Evolutionary conservation across 2,797 vertebrate genomes (phyloP), one percentile per base, ranked within the genome.

Genomic region (Hippoglossus hippoglossus): DNA sequence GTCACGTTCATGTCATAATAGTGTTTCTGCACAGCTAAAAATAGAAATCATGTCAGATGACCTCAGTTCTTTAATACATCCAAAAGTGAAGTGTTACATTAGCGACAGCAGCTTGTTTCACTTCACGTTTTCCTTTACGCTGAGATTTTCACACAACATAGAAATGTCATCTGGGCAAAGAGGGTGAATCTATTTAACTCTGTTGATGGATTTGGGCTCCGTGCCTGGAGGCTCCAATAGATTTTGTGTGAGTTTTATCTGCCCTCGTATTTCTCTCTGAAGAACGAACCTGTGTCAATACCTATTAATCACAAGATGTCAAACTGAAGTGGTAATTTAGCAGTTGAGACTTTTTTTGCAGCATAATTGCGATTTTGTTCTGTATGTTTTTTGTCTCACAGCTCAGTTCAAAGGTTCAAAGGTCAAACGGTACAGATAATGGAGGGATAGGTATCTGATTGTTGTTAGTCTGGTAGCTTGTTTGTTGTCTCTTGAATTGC

Each of bases 231-330:
- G 39, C 50, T 72, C 47, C 12, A 51, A 62, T 39, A 51, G 44
- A 55, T 68, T 77, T 71, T 60, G 52, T 26, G 31, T 69, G 51
- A 44, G 51, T 56, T 4, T 51, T 11, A 36, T 24, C 56, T 55
- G 18, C 10, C 4, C 22, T 56, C n/a, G 28, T 5, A 22, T 52
- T 47, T 52, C 58, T 34, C 7, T 12, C 8, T 18, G 13, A 51
- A 34, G 49, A 52, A 58, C 6, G 2, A 0, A 50, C 54, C 34
- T 39, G 9, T n/a, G 52, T 41, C 24, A 19, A 5, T n/a, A 39
- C 13, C 10, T 12, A 39, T 39, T 39, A 15, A 39, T 39, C 13
- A 4, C 36, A 39, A 39, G 36, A 15, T 39, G 31, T 13, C 12
- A 15, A 39, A 15, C 39, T 13, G 11, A 39, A 3, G 3, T 15